Evolutionary conservation across 2,888 invertebrate genomes (phyloP).

Genomic region (Cyclophora punctaria): DNA sequence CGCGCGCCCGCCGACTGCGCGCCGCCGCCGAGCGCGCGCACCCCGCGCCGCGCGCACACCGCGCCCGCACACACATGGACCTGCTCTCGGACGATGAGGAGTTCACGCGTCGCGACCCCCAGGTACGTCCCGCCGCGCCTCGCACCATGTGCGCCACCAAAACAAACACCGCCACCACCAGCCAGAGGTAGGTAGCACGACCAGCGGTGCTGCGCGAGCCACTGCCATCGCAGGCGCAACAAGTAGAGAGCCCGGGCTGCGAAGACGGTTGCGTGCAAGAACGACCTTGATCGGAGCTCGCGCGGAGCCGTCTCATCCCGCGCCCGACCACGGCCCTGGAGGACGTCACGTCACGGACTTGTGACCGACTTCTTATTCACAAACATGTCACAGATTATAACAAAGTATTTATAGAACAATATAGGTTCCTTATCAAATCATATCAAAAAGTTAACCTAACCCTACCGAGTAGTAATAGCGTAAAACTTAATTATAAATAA

Average conservation of each 20-base stretch:
- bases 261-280: constrained; percentile 50
- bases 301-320: constrained; percentile 38
- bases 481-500: too few species aligned
- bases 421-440: too few species aligned
- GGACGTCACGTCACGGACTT: constrained; percentile 12
- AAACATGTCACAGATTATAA: too few species aligned
- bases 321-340: constrained; percentile 26
- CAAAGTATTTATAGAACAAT: too few species aligned
- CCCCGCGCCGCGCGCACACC: constrained; percentile 32
- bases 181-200: constrained; percentile 21
- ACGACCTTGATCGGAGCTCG: constrained; percentile 54
- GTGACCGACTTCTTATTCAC: constrained; percentile 9
- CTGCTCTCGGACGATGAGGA: constrained; percentile 72
- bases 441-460: too few species aligned
- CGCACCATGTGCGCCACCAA: constrained; percentile 8
- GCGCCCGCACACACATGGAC: constrained; percentile 50
- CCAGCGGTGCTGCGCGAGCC: constrained; percentile 17
- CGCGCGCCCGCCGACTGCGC: constrained; percentile 56
- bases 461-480: too few species aligned
- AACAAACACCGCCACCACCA: constrained; percentile 8
- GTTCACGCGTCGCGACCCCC: constrained; percentile 61
- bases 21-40: constrained; percentile 52
- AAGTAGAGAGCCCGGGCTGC: constrained; percentile 42
- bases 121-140: constrained; percentile 41
- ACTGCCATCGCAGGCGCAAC: constrained; percentile 39